These are phyloP conservation scores for Accipiter cooperii DNA, from an alignment of 2,113 vertebrate genomes.

Conservation along the genomic window DNA sequence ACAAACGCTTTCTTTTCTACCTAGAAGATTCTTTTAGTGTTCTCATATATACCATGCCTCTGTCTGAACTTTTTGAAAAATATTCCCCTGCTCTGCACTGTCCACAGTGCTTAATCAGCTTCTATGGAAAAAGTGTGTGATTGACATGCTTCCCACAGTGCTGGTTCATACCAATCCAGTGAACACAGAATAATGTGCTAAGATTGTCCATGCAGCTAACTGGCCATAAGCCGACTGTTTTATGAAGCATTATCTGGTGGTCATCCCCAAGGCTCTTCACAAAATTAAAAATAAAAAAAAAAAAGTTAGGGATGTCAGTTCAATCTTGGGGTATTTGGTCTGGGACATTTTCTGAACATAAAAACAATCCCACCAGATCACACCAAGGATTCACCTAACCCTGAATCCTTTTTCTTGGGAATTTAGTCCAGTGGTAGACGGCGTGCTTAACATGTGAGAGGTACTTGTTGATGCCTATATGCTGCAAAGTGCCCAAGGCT, in stretches of 20 bases:
- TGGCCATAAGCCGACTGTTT: background rate
- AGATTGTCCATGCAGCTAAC: background rate
- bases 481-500: background rate
- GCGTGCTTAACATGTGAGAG: background rate
- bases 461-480: background rate
- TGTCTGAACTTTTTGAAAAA: background rate
- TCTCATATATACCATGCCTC: background rate
- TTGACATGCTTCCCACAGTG: background rate
- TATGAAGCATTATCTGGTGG: background rate
- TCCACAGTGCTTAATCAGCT: background rate
- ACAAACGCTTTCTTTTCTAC: background rate
- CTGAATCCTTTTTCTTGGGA: background rate
- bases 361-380: background rate
- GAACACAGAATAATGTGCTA: background rate
- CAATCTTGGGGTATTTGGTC: background rate
- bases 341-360: background rate
- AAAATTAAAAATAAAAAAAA: background rate
- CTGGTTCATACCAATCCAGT: background rate
- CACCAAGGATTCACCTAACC: background rate
- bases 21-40: background rate
- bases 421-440: background rate
- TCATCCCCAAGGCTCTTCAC: background rate
- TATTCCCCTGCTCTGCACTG: background rate
- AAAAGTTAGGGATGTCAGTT: background rate
- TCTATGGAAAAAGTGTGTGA: background rate